Evolutionary conservation across 2,113 vertebrate species (phyloP).

Genomic region (Peucedramus taeniatus): DNA sequence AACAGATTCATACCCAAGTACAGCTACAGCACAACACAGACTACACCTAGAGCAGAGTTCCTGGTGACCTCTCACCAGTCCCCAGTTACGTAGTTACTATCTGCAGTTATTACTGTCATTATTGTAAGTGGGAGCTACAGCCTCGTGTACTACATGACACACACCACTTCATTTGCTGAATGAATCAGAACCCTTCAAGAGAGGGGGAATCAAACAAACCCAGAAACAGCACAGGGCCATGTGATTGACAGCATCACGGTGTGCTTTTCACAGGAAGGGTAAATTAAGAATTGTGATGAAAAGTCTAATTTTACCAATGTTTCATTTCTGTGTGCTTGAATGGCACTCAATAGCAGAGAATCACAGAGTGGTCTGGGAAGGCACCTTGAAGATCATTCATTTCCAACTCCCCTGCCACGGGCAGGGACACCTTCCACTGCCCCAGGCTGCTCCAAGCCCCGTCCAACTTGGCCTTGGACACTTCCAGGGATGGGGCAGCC

Average conservation of each 20-base stretch:
- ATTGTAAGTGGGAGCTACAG: neutral
- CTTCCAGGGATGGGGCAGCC: neutral
- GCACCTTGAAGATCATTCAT: neutral
- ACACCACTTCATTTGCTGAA: neutral
- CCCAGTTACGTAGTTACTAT: neutral
- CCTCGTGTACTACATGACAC: neutral
- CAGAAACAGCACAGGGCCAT: neutral
- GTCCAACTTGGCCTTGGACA: neutral
- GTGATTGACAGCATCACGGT: neutral
- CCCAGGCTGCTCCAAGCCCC: neutral
- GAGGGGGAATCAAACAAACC: conserved; percentile 27
- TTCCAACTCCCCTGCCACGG: neutral
- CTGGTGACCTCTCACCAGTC: neutral
- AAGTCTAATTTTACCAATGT: conserved; percentile 32
- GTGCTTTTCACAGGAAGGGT: neutral
- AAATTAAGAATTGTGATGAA: conserved; percentile 25
- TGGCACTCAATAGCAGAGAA: neutral
- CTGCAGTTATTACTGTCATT: neutral
- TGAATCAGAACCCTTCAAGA: conserved; percentile 21
- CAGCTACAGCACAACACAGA: neutral
- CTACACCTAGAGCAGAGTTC: neutral
- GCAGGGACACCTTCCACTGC: neutral
- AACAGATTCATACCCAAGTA: neutral
- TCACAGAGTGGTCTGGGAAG: neutral
- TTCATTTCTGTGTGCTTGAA: conserved; percentile 23